Percentiles rank a stretch among this genome's conserved stretches.
These are phyloP conservation scores for Ceriagrion tenellum DNA, from an alignment of 2,888 invertebrate genomes.

Conservation along the genomic window DNA sequence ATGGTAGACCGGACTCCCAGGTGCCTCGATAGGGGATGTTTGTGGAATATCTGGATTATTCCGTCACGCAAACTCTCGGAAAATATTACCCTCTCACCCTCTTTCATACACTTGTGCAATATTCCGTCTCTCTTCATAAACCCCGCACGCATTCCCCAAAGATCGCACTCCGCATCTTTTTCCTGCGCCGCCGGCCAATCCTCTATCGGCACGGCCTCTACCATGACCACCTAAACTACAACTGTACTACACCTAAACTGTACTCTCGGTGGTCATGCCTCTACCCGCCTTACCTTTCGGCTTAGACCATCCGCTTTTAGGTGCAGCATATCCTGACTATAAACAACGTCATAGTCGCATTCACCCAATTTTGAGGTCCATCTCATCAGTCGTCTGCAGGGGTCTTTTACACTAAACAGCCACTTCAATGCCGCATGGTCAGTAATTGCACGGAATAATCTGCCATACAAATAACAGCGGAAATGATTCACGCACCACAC, in stretches of 20 bases:
- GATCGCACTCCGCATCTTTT: too few species aligned
- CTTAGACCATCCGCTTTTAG: constrained; percentile 43
- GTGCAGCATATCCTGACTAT: neutral
- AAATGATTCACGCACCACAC: neutral
- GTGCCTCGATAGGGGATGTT: too few species aligned
- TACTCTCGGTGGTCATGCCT: too few species aligned
- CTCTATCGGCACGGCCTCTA: neutral
- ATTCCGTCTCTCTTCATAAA: too few species aligned
- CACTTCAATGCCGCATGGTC: neutral
- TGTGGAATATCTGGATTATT: too few species aligned
- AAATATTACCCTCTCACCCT: too few species aligned
- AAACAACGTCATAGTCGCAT: neutral
- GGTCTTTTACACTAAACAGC: neutral
- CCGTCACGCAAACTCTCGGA: too few species aligned
- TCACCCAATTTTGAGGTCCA: neutral
- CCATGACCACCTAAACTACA: neutral
- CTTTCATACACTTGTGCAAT: too few species aligned
- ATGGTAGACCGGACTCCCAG: too few species aligned
- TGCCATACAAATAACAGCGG: neutral
- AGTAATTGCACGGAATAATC: neutral
- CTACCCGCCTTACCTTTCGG: constrained; percentile 32
- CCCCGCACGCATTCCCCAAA: too few species aligned
- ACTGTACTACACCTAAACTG: too few species aligned
- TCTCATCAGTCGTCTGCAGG: neutral
- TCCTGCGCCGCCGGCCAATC: too few species aligned